Evolutionary conservation across 2,113 vertebrate species (phyloP).

Genomic region (Himantopus leucocephalus): DNA sequence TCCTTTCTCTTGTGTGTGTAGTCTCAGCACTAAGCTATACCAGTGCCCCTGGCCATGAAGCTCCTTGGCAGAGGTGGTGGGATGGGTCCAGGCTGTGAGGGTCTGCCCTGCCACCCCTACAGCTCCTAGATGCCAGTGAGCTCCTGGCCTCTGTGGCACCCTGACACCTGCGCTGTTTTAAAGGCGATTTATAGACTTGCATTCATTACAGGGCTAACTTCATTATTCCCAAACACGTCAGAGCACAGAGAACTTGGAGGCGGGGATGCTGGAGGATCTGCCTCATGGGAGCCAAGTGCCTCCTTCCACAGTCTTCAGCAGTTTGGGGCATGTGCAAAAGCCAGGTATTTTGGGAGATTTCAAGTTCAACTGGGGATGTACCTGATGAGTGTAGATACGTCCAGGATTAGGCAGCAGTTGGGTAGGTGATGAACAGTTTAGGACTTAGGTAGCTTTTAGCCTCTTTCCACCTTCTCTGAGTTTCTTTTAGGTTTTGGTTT

Average conservation of each 20-base stretch:
- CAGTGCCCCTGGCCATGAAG: rapidly evolving
- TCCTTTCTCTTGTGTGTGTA: not conserved
- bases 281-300: rapidly evolving
- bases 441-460: not conserved
- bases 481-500: not conserved
- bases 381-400: not conserved
- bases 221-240: not conserved
- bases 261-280: not conserved
- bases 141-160: not conserved
- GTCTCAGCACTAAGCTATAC: not conserved
- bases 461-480: not conserved
- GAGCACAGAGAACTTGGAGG: not conserved
- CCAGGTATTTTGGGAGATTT: not conserved
- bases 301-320: not conserved
- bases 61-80: not conserved
- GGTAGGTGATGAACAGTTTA: not conserved
- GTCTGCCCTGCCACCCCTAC: rapidly evolving
- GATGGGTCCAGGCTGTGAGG: not conserved
- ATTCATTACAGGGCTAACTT: not conserved
- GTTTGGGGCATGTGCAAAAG: not conserved
- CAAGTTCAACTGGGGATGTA: not conserved
- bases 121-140: not conserved
- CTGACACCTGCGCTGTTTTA: not conserved
- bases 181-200: not conserved
- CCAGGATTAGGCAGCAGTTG: not conserved